A percentile compares a stretch with the other conserved stretches of the same genome.
Evolutionary conservation across 1,140 invertebrate genomes (phyloP).

Genomic region (Lordiphosa collinella): DNA sequence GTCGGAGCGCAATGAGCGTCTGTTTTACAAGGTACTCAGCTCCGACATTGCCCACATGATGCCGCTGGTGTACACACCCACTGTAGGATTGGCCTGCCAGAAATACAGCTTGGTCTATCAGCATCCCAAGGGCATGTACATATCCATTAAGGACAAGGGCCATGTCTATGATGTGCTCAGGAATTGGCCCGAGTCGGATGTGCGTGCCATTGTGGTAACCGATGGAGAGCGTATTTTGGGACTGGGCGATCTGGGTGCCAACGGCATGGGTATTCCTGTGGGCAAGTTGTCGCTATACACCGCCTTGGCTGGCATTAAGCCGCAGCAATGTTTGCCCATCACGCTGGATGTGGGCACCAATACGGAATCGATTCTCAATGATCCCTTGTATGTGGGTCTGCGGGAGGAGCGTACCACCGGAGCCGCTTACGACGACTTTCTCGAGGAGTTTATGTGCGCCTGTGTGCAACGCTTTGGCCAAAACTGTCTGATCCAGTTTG

Average conservation of each 20-base stretch:
- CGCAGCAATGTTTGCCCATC: constrained; percentile 94
- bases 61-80: constrained; percentile 81
- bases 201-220: constrained; percentile 96
- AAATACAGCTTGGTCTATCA: constrained; percentile 70
- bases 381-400: constrained; percentile 97
- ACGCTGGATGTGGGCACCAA: constrained; percentile 98
- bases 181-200: constrained; percentile 83
- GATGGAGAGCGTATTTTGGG: constrained; percentile 97
- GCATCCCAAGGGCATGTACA: constrained; percentile 94
- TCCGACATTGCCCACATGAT: constrained; percentile 95
- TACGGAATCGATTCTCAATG: constrained; percentile 90
- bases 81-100: constrained; percentile 88
- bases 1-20: constrained; percentile 93
- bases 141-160: constrained; percentile 97
- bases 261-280: constrained; percentile 98
- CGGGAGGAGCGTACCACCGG: constrained; percentile 92
- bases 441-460: constrained; percentile 99
- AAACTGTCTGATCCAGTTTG: constrained; percentile 94
- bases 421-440: constrained; percentile 92
- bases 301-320: constrained; percentile 95
- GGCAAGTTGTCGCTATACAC: constrained; percentile 97
- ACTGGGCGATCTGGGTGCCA: constrained; percentile 95
- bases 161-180: constrained; percentile 91
- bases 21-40: constrained; percentile 95
- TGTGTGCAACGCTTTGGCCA: constrained; percentile 91